Base-by-base conservation (phyloP, 1,140 invertebrate species). In the Procambarus clarkii region DNA sequence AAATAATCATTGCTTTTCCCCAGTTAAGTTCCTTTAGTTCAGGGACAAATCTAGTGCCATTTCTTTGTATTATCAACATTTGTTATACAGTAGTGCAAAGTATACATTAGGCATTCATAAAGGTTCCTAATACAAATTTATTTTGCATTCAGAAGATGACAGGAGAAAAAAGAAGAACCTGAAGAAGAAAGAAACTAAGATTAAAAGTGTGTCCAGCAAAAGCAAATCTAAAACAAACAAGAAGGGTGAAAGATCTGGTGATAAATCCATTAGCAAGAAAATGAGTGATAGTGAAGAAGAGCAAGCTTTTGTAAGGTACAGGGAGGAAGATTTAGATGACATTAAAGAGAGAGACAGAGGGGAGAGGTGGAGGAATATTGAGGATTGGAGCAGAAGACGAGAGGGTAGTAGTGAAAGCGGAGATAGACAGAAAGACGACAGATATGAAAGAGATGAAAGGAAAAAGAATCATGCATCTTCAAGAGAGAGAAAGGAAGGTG, bases 101-200 rank as follows among this genome's bases (percentile, higher is more conserved):
- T 54, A 54, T 54, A 9, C 50, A 54, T 54, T 54, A 54, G 8
- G 8, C 50, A 54, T 54, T 9, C 4, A 54, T 54, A 54, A 54
- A 34, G 8, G 50, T 54, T 54, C 50, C 50, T 54, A 54, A 54
- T 13, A 54, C 50, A 54, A 54, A 8, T 54, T 54, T 74, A n/a
- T 74, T 54, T 34, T 21, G 45, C 3, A 54, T 77, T 45, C 44
- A 81, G 86, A 81, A n/a, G 24, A 69, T 24, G 77, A 88, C 21
- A 79, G 11, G 58, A 80, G 34, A 50, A 80, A 24, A 34, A 88
- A 81, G 58, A 88, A 88, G 77, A 88, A 88, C 69, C 34, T 44
- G n/a, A 87, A 79, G 60, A 88, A 69, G 77, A 80, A 71, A 81
- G 86, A 88, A 9, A 2, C 77, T 24, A 88, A 80, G 78, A 88